phyloP scores from a whole-genome alignment of 64 coral and sea anemone genomes.

The Orbicella faveolata region DNA sequence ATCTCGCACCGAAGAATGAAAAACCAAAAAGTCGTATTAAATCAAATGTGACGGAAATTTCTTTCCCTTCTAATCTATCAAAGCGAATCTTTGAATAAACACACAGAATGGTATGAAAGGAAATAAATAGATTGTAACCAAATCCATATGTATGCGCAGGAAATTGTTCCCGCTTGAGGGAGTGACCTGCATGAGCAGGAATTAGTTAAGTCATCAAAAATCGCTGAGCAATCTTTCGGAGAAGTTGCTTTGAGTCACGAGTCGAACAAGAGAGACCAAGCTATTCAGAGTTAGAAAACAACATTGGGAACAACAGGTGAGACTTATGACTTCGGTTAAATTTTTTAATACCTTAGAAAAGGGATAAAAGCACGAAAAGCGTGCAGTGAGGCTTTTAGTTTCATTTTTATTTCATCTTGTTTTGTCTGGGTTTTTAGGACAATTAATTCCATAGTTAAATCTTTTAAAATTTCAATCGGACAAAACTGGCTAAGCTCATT shows the following conservation, averaged over 20 bases:
- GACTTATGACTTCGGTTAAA: background rate
- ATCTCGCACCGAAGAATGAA: no score
- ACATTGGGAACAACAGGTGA: background rate
- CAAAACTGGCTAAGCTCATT: no score
- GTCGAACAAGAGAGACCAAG: background rate
- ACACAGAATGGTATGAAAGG: background rate
- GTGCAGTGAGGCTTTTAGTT: background rate
- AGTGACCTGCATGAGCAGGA: background rate
- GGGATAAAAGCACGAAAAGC: background rate
- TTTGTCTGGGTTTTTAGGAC: background rate
- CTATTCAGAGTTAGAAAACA: background rate
- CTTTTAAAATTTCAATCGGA: no score
- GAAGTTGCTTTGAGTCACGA: background rate
- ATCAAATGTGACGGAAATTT: slow-evolving; percentile 7
- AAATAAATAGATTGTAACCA: background rate
- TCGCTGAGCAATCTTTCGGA: background rate
- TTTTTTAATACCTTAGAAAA: background rate
- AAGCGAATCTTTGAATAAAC: slow-evolving; percentile 2
- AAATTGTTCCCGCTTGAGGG: background rate
- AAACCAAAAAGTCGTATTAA: no score
- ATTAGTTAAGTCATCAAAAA: background rate
- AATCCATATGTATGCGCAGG: background rate
- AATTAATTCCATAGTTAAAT: no score
- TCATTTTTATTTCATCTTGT: background rate
- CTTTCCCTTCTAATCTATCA: background rate